Evolutionary conservation across 2,113 vertebrate species (phyloP), one percentile per base, ranked within the genome.

Genomic region (Xiphophorus hellerii): DNA sequence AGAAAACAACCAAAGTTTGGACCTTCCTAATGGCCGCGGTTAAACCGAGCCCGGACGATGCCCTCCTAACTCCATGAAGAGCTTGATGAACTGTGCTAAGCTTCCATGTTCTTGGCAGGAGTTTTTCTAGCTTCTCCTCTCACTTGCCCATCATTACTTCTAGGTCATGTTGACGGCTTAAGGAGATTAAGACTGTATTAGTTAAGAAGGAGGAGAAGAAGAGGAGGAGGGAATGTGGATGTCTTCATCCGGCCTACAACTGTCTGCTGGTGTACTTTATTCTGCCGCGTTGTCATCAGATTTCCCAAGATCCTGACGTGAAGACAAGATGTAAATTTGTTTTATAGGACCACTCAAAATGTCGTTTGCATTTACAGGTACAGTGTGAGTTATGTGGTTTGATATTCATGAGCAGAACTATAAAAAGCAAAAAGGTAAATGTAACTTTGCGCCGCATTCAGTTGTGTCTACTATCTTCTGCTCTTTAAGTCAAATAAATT

Each of bases 151-250:
- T 76, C 89, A 67, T 84, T 81, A 62, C 64, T 89, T 92, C 87
- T 80, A 74, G 85, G 88, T 86, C 88, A 84, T 63, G 88, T 83
- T 81, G 86, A 89, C 88, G 81, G 78, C 74, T 84, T 89, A 88
- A 88, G 91, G 60, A 86, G 89, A 92, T 92, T 88, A 90, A 87
- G 75, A 73, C 65, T 28, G 58, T 68, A 60, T 64, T 69, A 78
- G 81, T 87, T 68, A 77, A 86, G 80, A 67, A 51, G 64, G 64
- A 69, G 73, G 80, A 76, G 44, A 67, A 84, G 80, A 69, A 75
- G 51, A 5, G 44, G 69, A 64, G 69, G 48, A 71, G 82, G 54
- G n/a, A 42, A 48, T 28, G 37, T 76, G 68, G 58, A 87, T 80
- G 77, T 82, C 79, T 79, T 87, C 62, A 81, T 76, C 76, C 79